phyloP scores from a whole-genome alignment of 1,140 invertebrate species.

The Papilio polyxenes region DNA sequence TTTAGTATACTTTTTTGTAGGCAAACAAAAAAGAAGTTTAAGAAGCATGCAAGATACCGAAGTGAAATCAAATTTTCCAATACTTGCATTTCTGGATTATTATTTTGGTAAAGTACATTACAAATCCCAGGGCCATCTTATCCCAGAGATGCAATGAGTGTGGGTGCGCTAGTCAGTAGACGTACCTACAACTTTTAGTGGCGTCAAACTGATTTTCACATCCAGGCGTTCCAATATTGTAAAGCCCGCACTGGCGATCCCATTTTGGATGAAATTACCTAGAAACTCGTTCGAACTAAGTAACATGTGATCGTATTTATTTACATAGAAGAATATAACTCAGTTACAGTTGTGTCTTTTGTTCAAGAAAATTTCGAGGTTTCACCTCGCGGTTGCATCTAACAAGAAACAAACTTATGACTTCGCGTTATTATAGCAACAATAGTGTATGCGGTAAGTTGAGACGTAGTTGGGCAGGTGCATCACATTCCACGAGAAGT shows the following conservation, averaged over 20 bases:
- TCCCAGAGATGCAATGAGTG: neutral
- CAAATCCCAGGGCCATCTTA: too few relatives aligned
- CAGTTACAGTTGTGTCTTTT: neutral
- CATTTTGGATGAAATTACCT: neutral
- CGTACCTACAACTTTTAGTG: neutral
- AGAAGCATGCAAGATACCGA: neutral
- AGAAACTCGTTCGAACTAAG: neutral
- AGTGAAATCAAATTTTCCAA: neutral
- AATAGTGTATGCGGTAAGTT: neutral
- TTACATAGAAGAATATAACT: too few relatives aligned
- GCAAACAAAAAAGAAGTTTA: neutral
- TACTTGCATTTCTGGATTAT: neutral
- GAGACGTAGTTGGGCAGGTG: neutral
- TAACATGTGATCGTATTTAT: neutral
- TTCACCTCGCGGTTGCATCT: neutral
- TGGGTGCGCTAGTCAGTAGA: neutral
- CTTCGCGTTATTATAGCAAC: neutral
- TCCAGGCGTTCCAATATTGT: neutral
- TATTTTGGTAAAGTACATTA: too few relatives aligned
- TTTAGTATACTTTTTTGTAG: neutral
- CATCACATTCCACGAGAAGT: neutral
- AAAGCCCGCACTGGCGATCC: neutral
- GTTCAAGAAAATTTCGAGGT: neutral
- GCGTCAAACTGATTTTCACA: neutral
- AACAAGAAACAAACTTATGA: neutral